Base-by-base conservation (phyloP, 2,797 vertebrate genomes). In the Chiroxiphia lanceolata region DNA sequence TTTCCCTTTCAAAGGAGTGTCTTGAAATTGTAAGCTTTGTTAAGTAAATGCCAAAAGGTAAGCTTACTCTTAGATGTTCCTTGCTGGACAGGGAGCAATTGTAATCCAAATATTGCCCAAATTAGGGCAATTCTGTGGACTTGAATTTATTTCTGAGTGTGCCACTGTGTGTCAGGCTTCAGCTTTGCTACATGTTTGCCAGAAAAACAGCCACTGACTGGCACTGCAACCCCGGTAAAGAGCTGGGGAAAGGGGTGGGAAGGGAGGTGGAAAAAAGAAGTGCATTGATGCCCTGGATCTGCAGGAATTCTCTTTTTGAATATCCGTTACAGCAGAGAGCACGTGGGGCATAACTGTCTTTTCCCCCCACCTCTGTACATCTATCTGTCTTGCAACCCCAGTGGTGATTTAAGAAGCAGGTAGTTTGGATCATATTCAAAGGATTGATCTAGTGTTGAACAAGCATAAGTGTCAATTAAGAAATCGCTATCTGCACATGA, bases 151-250 rank as follows among this genome's bases (percentile, higher is more conserved):
- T 91, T 95, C 88, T 26, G 54, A 51, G 11, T 63, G 11, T 91
- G 31, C 95, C 92, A 84, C 90, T 95, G 83, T 95, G 92, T 93
- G 90, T 95, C 94, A 95, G 95, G 83, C 94, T 96, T 95, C 94
- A 90, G 88, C 90, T 95, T 90, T 90, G 70, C 50, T 78, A 17
- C 0, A 3, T 29, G 42, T 54, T 47, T 81, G 44, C n/a, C 59
- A 67, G 70, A 42, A 72, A 56, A 86, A 15, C 54, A 69, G 72
- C 65, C 9, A 0, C 44, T 45, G 42, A 47, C 50, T 83, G 74
- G 61, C 64, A 65, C n/a, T 81, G 57, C 76, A 71, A n/a, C 31
- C 15, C 34, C 5, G 13, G 33, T 15, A 42, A 71, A 78, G 45
- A 83, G 57, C 45, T 90, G 45, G 26, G 48, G 61, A 91, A 15